Base-by-base conservation (phyloP, 1,140 invertebrate species). In the Ephestia elutella region DNA sequence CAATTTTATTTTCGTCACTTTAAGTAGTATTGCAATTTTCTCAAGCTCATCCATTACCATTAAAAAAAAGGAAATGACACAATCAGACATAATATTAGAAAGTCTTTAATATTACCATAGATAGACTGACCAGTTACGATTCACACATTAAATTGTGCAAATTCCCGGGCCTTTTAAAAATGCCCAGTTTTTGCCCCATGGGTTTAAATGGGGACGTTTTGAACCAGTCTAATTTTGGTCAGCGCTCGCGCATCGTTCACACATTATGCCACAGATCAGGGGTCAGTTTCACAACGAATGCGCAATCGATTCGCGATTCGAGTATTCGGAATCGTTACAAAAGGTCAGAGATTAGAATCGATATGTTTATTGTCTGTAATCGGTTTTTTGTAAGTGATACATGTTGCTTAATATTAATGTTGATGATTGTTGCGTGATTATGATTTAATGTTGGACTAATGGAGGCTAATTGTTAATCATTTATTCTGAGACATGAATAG, bases 241-340 rank as follows among this genome's bases (percentile, higher is more conserved):
- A 44, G 10, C 13, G 10, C 38, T 44, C 5, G 10, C n/a, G 13
- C 13, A 44, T 17, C 13, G 10, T 44, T 15, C 38, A 44, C 38
- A 44, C n/a, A 44, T 15, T 44, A 44, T 44, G 5, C 13, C 15
- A 17, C 38, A 17, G 38, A 44, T 44, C 38, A 44, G 38, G n/a
- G 38, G 38, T 44, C 38, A 44, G 15, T 44, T 44, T 44, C 38
- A 44, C 13, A 44, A 44, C 38, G 13, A 44, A 44, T 15, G 10
- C 38, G 38, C 38, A 44, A 44, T 44, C 38, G 38, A 44, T 44
- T 44, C 38, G 38, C 38, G 38, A 15, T 44, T 44, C 38, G 38
- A 15, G 13, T 17, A 44, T 44, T 44, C 38, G 38, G 38, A 44
- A 44, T 44, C 13, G 15, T 44, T 44, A 15, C 38, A 17, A 44